phyloP scores from a whole-genome alignment of 35 echinoderm and acorn worm species.

The Eucidaris tribuloides region DNA sequence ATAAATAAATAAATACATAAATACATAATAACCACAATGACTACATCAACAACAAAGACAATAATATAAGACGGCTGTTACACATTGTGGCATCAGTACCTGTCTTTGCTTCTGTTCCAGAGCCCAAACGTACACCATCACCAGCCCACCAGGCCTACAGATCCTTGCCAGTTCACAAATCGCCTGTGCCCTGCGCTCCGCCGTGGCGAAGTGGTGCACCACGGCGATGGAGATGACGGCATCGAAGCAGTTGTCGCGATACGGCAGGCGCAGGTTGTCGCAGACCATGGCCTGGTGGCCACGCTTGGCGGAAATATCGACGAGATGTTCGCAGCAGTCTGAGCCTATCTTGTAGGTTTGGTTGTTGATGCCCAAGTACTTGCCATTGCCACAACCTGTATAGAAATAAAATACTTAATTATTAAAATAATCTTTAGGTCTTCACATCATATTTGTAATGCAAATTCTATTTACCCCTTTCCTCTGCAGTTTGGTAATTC shows the following conservation, averaged over 20 bases:
- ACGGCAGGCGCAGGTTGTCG: constrained; percentile 93
- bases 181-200: constrained; percentile 72
- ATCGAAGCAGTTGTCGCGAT: constrained; percentile 90
- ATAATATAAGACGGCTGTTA: too few species aligned
- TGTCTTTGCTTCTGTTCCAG: constrained; percentile 98
- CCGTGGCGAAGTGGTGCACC: constrained; percentile 98
- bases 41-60: too few species aligned
- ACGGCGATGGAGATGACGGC: constrained; percentile 99
- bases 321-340: constrained; percentile 77
- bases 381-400: constrained; percentile 99
- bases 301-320: constrained; percentile 52
- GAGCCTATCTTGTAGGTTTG: constrained; percentile 84
- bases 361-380: constrained; percentile 86
- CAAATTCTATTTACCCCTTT: too few species aligned
- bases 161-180: constrained; percentile 90
- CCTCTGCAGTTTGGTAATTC: too few species aligned
- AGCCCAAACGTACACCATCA: constrained; percentile 99
- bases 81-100: constrained; percentile 47
- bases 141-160: constrained; percentile 85
- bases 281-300: constrained; percentile 89
- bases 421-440: too few species aligned
- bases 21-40: too few species aligned
- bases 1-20: too few species aligned
- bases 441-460: too few species aligned
- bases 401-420: too few species aligned